A percentile compares a stretch with the other conserved stretches of the same genome.
phyloP scores from a whole-genome alignment of 2,888 invertebrate species.

The Ferrisia virgata region DNA sequence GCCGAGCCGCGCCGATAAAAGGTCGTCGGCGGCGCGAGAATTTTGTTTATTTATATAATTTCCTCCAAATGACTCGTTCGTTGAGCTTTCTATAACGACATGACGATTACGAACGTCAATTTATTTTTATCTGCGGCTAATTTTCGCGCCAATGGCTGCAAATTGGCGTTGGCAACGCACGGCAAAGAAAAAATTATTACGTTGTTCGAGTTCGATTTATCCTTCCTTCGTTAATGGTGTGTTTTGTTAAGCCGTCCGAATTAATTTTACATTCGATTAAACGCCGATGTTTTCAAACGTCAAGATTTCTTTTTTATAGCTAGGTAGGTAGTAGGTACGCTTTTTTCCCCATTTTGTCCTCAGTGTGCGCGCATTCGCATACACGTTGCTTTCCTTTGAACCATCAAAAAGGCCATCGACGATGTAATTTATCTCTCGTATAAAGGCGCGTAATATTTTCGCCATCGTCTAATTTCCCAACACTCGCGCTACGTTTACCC shows the following conservation, averaged over 20 bases:
- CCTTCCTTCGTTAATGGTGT: slow-evolving; percentile 3
- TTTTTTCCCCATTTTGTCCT: not conserved
- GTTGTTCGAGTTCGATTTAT: not conserved
- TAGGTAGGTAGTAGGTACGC: not conserved
- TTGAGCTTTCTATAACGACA: not conserved
- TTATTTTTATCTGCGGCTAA: not conserved
- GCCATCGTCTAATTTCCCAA: not conserved
- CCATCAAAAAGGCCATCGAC: not conserved
- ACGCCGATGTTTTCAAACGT: not conserved
- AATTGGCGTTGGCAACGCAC: not conserved
- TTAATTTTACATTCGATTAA: slow-evolving; percentile 8
- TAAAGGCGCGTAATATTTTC: not conserved
- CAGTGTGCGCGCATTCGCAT: not conserved
- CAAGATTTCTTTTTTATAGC: not conserved
- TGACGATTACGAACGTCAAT: not conserved
- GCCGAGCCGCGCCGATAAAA: no score
- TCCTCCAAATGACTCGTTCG: not conserved
- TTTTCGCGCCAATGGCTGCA: not conserved
- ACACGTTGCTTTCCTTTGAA: not conserved
- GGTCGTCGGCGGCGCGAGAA: not conserved
- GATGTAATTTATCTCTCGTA: not conserved
- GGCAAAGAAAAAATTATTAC: not conserved
- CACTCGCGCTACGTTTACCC: not conserved
- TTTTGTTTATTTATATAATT: slow-evolving; percentile 6
- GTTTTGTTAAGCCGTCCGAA: not conserved